Evolutionary conservation across 2,113 vertebrate species (phyloP), one percentile per base, ranked within the genome.

Genomic region (Psittacula cyanocephala): DNA sequence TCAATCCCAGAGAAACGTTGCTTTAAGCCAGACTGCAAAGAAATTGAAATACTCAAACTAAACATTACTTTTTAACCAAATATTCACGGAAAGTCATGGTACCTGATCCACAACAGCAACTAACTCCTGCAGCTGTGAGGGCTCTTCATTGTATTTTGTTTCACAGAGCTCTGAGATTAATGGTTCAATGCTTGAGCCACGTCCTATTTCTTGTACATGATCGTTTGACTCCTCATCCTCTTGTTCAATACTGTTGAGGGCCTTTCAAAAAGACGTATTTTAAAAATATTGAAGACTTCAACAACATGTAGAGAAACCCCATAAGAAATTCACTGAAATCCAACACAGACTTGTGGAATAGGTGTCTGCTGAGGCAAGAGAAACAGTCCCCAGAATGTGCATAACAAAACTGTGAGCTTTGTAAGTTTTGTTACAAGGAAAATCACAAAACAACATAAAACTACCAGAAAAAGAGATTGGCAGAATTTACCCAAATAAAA

Each of bases 51-150:
- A 60, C 75, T 76, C 94, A 25, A 92, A 81, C 44, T 72, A 89
- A 89, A 64, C 6, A 8, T 49, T 76, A 81, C 41, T 81, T 86
- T 95, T 88, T 33, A 88, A 52, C 18, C 22, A 81, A 86, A 39
- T 39, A 68, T 35, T 49, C 9, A 47, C 8, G 17, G 12, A 29
- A 93, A 85, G 29, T 63, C 33, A n/a, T 0, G 1, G 72, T 97
- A 99, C 99, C 98, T 99, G 99, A 81, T 99, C 98, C 95, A 99
- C 98, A 91, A 99, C 98, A 46, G 98, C 98, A 46, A 98, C 98
- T 53, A 99, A 95, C 95, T 99, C 98, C 57, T 99, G 98, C 77
- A 98, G 95, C 52, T 98, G 98, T 5, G 97, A 98, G n/a, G 98
- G 97, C 28, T 99, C 98, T 41, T 98, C 98, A 3, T 84, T 95